These are phyloP conservation scores for Ridgeia piscesae DNA, from an alignment of 1,140 invertebrate species.

Conservation along the genomic window DNA sequence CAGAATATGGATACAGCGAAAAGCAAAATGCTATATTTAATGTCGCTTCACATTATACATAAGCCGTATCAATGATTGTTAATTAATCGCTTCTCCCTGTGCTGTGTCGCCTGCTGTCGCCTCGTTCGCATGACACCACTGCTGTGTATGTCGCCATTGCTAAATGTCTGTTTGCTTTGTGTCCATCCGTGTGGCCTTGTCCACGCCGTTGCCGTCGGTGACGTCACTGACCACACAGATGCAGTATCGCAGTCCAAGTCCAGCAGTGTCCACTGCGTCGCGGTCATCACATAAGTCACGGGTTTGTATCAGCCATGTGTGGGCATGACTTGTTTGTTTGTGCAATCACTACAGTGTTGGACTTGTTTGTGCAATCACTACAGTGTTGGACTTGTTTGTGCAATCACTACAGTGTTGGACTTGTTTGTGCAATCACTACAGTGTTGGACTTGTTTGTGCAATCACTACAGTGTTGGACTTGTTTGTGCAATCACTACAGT, in stretches of 20 bases:
- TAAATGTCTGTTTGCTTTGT: background rate
- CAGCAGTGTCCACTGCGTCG: constrained; percentile 13
- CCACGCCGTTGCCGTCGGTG: background rate
- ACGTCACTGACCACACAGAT: constrained; percentile 11
- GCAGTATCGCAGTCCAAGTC: constrained; percentile 19
- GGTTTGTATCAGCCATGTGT: background rate
- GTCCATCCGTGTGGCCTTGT: background rate
- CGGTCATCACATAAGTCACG: constrained; percentile 10
- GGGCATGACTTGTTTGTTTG: background rate
- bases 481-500: too few species aligned
- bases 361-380: too few species aligned
- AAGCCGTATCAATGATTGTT: background rate
- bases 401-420: too few species aligned
- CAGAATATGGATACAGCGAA: background rate
- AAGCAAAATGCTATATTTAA: background rate
- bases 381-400: too few species aligned
- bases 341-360: too few species aligned
- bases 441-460: too few species aligned
- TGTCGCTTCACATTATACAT: background rate
- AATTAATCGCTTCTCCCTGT: background rate
- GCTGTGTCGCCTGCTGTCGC: background rate
- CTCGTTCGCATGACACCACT: background rate
- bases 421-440: too few species aligned
- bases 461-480: too few species aligned
- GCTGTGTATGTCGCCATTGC: background rate